Evolutionary conservation across 2,888 invertebrate species (phyloP), one percentile per base, ranked within the genome.

Genomic region (Lithophane ornitopus): DNA sequence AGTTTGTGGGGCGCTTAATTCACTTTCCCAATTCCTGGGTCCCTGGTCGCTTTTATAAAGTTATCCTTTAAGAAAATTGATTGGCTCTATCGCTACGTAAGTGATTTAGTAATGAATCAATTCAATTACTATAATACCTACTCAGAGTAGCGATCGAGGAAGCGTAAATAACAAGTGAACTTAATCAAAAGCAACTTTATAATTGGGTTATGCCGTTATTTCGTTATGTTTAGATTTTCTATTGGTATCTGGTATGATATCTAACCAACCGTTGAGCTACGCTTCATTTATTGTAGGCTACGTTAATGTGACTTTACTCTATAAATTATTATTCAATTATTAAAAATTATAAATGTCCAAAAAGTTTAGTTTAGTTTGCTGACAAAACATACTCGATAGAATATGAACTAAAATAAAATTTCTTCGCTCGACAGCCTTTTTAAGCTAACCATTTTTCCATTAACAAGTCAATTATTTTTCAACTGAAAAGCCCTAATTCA

Each of bases 1-100:
- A 96, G 96, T 95, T 95, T 96, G 95, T 91, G 96, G 94, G 95
- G 95, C 92, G 95, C 94, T 95, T 96, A 96, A 96, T 96, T 96
- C 96, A 96, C 94, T 96, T 96, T 96, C 95, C 95, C 94, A 95
- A 95, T 96, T 96, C 91, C 93, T 92, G 90, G 92, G 90, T 89
- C 88, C 91, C 90, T 85, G 81, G 86, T 90, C 92, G 94, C 95
- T 94, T 95, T 96, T 96, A 95, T 94, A 94, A 94, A 95, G 94
- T 95, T 95, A 94, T 94, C 95, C 95, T 94, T 94, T 92, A 93
- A 92, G 93, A 92, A 93, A 95, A 95, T 95, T 95, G 93, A 96
- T 96, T 94, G 95, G 93, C 86, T 92, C 91, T 93, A 94, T 93
- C 89, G 91, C 92, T 87, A 91, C 89, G 86, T 91, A 94, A 94